phyloP scores from a whole-genome alignment of 2,888 invertebrate species.

The Eulithis testata region DNA sequence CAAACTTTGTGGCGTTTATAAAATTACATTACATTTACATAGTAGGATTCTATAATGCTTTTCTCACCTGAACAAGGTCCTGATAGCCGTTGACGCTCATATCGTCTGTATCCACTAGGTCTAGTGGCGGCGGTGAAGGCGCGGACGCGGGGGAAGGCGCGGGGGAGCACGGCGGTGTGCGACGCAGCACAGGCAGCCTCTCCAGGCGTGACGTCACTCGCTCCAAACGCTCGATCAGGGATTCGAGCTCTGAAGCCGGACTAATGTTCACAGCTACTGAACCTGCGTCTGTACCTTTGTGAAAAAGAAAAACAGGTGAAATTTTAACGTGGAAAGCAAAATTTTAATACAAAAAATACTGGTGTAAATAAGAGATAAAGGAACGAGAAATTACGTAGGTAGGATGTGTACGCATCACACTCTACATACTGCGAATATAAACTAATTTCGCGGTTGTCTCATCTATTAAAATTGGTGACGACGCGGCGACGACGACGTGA shows the following conservation, averaged over 20 bases:
- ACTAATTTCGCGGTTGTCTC: constrained; percentile 24
- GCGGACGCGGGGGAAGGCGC: constrained; percentile 59
- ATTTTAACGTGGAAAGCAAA: not conserved
- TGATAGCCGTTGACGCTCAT: constrained; percentile 92
- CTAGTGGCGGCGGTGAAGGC: constrained; percentile 52
- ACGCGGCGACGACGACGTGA: not conserved
- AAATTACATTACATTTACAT: no score
- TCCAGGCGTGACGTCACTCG: constrained; percentile 90
- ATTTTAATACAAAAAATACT: not conserved
- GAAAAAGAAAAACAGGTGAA: constrained; percentile 13
- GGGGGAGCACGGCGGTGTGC: constrained; percentile 62
- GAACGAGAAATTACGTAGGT: not conserved
- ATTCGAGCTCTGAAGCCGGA: constrained; percentile 86
- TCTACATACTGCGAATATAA: constrained; percentile 5
- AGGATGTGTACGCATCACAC: constrained; percentile 1
- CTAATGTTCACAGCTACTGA: constrained; percentile 66
- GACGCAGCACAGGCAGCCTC: constrained; percentile 73
- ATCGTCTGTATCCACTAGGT: constrained; percentile 56
- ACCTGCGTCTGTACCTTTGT: constrained; percentile 78
- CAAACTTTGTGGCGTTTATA: no score
- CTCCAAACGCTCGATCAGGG: constrained; percentile 89
- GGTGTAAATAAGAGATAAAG: not conserved
- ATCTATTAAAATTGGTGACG: constrained; percentile 21
- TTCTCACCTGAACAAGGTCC: constrained; percentile 85
- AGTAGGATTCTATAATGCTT: no score